A percentile compares a stretch with the other conserved stretches of the same genome.
Evolutionary conservation across 2,797 vertebrate species (phyloP).

Genomic region (Emydoidea blandingii): DNA sequence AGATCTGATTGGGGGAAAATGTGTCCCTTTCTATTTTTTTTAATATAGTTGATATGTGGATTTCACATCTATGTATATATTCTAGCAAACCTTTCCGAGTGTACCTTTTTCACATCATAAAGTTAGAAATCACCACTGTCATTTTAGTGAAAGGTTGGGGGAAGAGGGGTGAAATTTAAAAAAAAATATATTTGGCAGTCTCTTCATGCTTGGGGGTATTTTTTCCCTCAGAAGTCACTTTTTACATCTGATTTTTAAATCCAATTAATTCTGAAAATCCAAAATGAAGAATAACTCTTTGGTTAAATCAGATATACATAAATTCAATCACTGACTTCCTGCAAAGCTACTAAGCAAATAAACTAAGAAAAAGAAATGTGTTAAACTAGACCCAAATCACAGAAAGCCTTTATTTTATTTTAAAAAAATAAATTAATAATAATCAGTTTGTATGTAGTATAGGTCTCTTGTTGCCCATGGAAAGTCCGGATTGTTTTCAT

Average conservation of each 20-base stretch:
- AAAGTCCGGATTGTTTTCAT: not conserved
- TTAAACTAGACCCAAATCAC: constrained; percentile 54
- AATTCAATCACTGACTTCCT: constrained; percentile 53
- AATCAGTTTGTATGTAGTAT: not conserved
- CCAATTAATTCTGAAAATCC: constrained; percentile 70
- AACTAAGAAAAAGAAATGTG: constrained; percentile 54
- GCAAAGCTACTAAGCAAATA: constrained; percentile 46
- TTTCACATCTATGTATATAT: constrained; percentile 39
- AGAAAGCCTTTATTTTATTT: constrained; percentile 45
- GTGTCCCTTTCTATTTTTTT: not conserved
- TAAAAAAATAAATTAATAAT: constrained; percentile 42
- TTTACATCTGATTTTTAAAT: constrained; percentile 72
- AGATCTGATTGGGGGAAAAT: not conserved
- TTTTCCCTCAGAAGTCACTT: constrained; percentile 69
- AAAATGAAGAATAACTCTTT: constrained; percentile 68
- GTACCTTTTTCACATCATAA: constrained; percentile 20
- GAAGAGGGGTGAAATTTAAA: not conserved
- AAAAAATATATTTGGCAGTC: constrained; percentile 32
- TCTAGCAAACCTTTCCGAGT: not conserved
- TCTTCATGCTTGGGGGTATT: constrained; percentile 56
- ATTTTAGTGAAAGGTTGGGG: constrained; percentile 46
- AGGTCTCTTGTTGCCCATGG: not conserved
- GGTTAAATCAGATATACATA: constrained; percentile 67
- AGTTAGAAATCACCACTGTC: constrained; percentile 55
- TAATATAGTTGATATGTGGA: not conserved